Percentiles rank a stretch among this genome's conserved stretches.
Evolutionary conservation across 2,113 vertebrate species (phyloP).

Genomic region (Tetraodon nigroviridis): DNA sequence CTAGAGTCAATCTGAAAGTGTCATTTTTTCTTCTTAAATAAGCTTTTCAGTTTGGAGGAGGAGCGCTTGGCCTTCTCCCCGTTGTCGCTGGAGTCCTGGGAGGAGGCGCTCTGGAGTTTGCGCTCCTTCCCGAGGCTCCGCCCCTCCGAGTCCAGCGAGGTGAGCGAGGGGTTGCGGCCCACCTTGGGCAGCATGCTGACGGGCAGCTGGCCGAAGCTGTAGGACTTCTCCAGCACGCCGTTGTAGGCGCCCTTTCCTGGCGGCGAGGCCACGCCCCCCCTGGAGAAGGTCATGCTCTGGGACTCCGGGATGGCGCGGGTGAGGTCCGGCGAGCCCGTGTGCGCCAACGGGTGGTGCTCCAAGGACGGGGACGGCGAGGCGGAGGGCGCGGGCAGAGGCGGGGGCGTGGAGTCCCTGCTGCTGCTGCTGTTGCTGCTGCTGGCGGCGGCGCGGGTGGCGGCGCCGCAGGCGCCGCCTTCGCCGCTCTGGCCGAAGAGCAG

Average conservation of each 20-base stretch:
- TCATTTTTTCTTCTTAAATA: slow-evolving; percentile 93
- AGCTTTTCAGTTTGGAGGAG: slow-evolving; percentile 93
- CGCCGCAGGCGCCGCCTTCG: slow-evolving; percentile 61
- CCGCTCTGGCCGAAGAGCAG: slow-evolving; percentile 79
- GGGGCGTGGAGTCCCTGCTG: slow-evolving; percentile 74
- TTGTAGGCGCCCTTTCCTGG: slow-evolving; percentile 85
- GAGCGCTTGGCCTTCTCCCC: slow-evolving; percentile 91
- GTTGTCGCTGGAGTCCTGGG: slow-evolving; percentile 88
- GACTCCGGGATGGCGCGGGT: slow-evolving; percentile 81
- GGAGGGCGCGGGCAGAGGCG: slow-evolving; percentile 63
- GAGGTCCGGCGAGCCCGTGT: slow-evolving; percentile 86
- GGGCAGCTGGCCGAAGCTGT: slow-evolving; percentile 91
- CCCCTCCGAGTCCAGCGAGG: slow-evolving; percentile 81
- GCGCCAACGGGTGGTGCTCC: slow-evolving; percentile 70
- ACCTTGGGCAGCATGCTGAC: slow-evolving; percentile 75
- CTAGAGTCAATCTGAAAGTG: slow-evolving; percentile 26
- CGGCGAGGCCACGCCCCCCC: slow-evolving; percentile 19
- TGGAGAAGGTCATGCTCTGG: slow-evolving; percentile 84
- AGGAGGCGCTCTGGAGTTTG: slow-evolving; percentile 84
- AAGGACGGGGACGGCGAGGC: slow-evolving; percentile 68
- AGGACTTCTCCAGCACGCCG: slow-evolving; percentile 95
- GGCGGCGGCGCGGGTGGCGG: slow-evolving; percentile 38
- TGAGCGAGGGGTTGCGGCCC: slow-evolving; percentile 82
- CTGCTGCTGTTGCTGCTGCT: slow-evolving; percentile 44
- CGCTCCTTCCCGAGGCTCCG: slow-evolving; percentile 77